Base-by-base conservation (phyloP, 2,797 vertebrate genomes). In the Rhynchonycteris naso region DNA sequence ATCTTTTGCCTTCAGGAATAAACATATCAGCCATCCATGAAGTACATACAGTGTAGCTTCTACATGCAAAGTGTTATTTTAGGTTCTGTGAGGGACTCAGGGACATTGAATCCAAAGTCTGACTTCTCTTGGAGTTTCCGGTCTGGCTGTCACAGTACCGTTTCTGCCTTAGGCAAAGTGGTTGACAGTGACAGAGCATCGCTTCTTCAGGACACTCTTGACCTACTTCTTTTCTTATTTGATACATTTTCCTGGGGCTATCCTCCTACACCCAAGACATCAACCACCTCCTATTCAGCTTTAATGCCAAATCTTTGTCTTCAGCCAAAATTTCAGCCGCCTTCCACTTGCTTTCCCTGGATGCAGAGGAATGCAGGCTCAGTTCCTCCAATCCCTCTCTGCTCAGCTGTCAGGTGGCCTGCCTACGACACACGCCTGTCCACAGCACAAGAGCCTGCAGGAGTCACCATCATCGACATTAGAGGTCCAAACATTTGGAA, bases 101-200 rank as follows among this genome's bases (percentile, higher is more conserved):
- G 56, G 72, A 28, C 4, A 4, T 66, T 65, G 66, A 85, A 24
- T 43, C 59, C 21, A 28, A 66, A 90, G 59, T 75, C 61, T 28
- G 28, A 24, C 12, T 71, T 28, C 66, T 87, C 13, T 11, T 38
- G 59, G 47, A 30, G n/a, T 59, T 47, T 26, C 28, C 1, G 0
- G n/a, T 52, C 43, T 61, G 26, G 38, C 22, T 38, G 12, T 12
- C 65, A 68, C 16, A 15, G 19, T 47, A 10, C 11, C 0, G 0
- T 30, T 12, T 9, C 15, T 1, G 21, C 38, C 24, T 22, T 4
- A 43, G 78, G 43, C 13, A 50, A 43, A 38, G 4, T 5, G 7
- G 52, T 16, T 56, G 33, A 26, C 5, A 18, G 35, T 18, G 63
- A 54, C 1, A 0, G 3, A 10, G 2, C 74, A 2, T 1, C 0